Evolutionary conservation across 2,113 vertebrate species (phyloP).

Genomic region (Leptosomus discolor): DNA sequence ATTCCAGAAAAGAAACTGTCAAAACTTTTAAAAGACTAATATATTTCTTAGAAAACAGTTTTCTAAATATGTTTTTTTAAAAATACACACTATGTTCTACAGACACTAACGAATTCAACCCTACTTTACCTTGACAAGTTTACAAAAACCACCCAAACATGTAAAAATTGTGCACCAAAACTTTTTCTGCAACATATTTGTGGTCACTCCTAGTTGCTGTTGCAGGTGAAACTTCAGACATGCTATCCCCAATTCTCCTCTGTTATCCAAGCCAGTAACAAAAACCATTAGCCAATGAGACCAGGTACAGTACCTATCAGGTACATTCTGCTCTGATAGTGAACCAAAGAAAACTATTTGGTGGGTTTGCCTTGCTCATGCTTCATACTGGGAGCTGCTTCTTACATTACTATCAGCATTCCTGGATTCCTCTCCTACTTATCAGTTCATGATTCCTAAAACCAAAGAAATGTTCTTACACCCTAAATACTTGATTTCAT

Average conservation of each 20-base stretch:
- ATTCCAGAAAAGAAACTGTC: not conserved
- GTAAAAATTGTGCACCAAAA: not conserved
- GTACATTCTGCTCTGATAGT: not conserved
- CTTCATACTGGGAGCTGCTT: not conserved
- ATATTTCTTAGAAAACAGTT: not conserved
- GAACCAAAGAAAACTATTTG: accelerated
- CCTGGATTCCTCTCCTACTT: not conserved
- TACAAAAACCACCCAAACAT: not conserved
- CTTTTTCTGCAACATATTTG: not conserved
- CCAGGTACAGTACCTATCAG: accelerated
- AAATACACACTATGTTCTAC: not conserved
- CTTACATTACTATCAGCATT: not conserved
- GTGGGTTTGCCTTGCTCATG: not conserved
- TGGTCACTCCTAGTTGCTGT: not conserved
- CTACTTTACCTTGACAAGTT: not conserved
- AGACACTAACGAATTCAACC: not conserved
- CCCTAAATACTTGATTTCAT: not conserved
- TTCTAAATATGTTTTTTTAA: not conserved
- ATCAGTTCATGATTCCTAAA: not conserved
- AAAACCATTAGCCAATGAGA: not conserved
- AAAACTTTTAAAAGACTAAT: not conserved
- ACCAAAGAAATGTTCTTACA: not conserved
- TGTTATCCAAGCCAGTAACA: not conserved
- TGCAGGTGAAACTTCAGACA: not conserved
- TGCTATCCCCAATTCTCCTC: not conserved